Base-by-base conservation (phyloP, 2,797 vertebrate species). In the Gymnothorax reevesii region DNA sequence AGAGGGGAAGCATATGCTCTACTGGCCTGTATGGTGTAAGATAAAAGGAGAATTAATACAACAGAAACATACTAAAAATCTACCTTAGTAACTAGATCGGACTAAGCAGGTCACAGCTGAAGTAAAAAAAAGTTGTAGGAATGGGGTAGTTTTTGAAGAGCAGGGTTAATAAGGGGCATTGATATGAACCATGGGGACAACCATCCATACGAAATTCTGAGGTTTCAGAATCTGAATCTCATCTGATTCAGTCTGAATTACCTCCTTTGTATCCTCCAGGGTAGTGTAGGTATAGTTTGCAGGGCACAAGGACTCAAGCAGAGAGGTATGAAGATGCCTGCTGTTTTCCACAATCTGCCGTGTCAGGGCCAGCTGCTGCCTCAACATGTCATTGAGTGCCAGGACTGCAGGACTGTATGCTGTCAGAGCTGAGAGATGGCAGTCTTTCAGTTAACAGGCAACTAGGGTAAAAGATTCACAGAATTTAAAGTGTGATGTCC, bases 261-360 rank as follows among this genome's bases (percentile, higher is more conserved):
- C 98, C 97, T 97, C 92, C 82, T 95, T 95, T 64, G 97, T 93
- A 57, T 98, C 97, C 88, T 97, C 94, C 90, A 99, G 92, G 0
- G 94, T 98, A 13, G 97, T 97, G 93, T 99, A 99, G 89, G 91
- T 95, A 94, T 97, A 97, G 6, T 91, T 64, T 0, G 97, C 96
- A 0, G 85, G 89, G 3, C 96, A 97, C 15, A 98, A 88, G 0
- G 95, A 95, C 84, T 88, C 93, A 87, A 98, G 88, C 0, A 97
- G 88, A 20, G 95, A 92, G 0, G 62, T 3, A 84, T 98, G 96
- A 49, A 97, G 95, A 5, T 90, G 93, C 2, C 92, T 94, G 85
- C 90, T 90, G 79, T 93, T 93, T 83, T 97, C 89, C 0, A 97
- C 89, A 85, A 97, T 97, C 52, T 90, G 94, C 84, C 89, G 95